Conservation (phyloP, 2,797 vertebrate species). For the Odontamblyopus lacepedii region DNA sequence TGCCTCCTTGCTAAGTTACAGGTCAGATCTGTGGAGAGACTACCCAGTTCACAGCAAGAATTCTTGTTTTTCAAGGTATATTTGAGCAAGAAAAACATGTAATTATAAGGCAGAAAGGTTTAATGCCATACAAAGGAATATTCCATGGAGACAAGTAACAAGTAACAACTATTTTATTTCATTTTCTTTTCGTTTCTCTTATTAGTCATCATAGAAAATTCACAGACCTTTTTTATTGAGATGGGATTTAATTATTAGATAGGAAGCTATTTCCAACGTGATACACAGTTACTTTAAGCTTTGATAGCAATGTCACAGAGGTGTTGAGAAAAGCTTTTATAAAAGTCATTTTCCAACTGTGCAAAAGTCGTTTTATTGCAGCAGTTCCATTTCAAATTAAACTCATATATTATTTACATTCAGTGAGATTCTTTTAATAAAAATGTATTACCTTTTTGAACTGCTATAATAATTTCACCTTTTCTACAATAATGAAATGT, state of each 20-base stretch:
- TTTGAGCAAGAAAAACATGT: too few relatives aligned
- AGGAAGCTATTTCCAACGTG: neutral
- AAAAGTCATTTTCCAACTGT: neutral
- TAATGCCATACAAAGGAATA: neutral
- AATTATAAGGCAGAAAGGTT: neutral
- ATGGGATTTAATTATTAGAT: neutral
- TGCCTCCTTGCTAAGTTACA: neutral
- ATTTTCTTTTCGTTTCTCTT: neutral
- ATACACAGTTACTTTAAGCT: neutral
- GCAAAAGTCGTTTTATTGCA: neutral
- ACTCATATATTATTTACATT: slow-evolving; percentile 4
- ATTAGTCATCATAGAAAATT: neutral
- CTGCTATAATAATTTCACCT: neutral
- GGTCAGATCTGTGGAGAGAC: neutral
- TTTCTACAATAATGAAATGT: neutral
- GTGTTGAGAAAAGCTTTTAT: neutral
- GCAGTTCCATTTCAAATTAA: neutral
- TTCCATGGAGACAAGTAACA: neutral
- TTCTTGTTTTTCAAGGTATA: too few relatives aligned
- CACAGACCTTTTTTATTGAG: too few relatives aligned
- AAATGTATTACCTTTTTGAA: neutral
- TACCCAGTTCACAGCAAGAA: too few relatives aligned
- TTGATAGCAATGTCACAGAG: neutral
- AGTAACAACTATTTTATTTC: too few relatives aligned
- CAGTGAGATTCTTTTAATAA: neutral